A percentile compares a stretch with the other conserved stretches of the same genome.
phyloP scores from a whole-genome alignment of 2,113 vertebrate species.

The Phainopepla nitens region DNA sequence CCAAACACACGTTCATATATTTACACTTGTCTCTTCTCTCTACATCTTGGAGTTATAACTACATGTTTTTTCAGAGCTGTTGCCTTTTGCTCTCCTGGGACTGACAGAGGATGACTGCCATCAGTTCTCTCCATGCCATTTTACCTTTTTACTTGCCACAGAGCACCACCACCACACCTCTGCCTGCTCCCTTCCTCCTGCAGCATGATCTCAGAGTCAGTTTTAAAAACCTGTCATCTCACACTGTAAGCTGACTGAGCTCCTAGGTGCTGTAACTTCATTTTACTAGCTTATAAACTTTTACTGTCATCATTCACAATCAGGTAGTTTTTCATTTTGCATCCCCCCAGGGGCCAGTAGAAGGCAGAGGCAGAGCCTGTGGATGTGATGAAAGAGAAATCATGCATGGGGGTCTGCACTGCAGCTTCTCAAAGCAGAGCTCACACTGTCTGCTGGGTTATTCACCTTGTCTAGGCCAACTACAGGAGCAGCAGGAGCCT shows the following conservation, averaged over 20 bases:
- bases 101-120: background rate
- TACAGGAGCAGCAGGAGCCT: background rate
- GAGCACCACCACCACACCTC: background rate
- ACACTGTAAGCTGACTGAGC: conserved; percentile 59
- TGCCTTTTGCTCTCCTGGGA: background rate
- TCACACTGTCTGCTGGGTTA: background rate
- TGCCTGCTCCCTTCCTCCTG: background rate
- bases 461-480: background rate
- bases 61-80: background rate
- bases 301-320: conserved; percentile 72
- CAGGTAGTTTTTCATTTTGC: conserved; percentile 63
- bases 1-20: background rate
- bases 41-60: background rate
- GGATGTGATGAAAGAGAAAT: background rate
- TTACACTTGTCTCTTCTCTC: background rate
- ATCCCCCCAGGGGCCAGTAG: conserved; percentile 32
- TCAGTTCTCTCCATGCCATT: background rate
- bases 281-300: conserved; percentile 79
- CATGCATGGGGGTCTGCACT: background rate
- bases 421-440: background rate
- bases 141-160: background rate
- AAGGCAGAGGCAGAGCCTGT: background rate
- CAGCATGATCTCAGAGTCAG: background rate
- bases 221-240: conserved; percentile 66
- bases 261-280: conserved; percentile 71